phyloP scores from a whole-genome alignment of 2,797 vertebrate genomes.

The Acrossocheilus fasciatus region DNA sequence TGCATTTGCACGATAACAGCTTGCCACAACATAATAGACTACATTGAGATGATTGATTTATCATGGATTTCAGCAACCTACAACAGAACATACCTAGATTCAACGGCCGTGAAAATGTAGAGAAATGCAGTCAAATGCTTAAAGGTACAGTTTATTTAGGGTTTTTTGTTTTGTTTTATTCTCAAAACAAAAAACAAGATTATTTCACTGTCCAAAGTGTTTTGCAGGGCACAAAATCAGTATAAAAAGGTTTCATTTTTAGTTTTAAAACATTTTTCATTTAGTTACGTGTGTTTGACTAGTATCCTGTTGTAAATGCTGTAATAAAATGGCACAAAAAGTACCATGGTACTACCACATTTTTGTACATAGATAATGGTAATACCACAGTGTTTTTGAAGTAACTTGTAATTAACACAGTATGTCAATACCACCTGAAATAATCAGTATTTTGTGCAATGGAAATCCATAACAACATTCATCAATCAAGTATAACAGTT shows the following conservation, averaged over 20 bases:
- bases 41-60: not conserved
- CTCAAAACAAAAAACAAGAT: not conserved
- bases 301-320: not conserved
- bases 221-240: not conserved
- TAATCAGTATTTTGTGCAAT: not conserved
- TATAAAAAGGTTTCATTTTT: constrained; percentile 1
- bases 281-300: not conserved
- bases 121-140: not conserved
- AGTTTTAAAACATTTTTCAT: not conserved
- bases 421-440: not conserved
- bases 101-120: not conserved
- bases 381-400: not conserved
- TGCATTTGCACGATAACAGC: not conserved
- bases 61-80: not conserved
- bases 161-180: not conserved
- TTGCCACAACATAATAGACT: not conserved
- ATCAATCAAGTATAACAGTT: not conserved
- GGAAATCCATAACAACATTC: not conserved
- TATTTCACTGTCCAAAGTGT: not conserved
- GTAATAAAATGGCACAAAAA: not conserved
- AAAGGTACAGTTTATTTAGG: not conserved
- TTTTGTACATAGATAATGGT: not conserved
- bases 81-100: not conserved
- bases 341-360: not conserved
- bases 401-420: not conserved